These are phyloP conservation scores for Atherinosoma microstoma DNA, from an alignment of 2,797 vertebrate species.

Conservation along the genomic window DNA sequence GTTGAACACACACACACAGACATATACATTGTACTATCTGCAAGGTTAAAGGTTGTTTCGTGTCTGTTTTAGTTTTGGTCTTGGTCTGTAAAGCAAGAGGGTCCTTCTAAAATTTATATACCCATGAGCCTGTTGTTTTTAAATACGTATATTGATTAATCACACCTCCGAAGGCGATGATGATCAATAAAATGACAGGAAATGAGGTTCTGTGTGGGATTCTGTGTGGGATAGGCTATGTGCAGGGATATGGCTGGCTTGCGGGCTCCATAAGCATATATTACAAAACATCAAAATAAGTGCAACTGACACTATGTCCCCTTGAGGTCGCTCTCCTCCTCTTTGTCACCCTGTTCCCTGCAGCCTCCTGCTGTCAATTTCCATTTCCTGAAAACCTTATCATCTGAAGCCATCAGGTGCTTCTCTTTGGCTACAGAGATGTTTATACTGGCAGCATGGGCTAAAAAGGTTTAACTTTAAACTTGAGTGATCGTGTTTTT, in stretches of 20 bases:
- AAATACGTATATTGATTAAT: neutral
- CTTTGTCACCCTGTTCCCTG: neutral
- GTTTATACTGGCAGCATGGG: neutral
- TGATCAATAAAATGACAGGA: neutral
- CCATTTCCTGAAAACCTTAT: constrained; percentile 46
- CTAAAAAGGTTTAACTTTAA: neutral
- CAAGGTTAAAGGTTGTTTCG: neutral
- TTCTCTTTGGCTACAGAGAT: constrained; percentile 7
- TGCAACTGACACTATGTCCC: constrained; percentile 50
- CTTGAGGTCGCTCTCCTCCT: constrained; percentile 63
- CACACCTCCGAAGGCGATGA: neutral
- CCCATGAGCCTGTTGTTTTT: neutral
- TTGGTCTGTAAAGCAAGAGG: neutral
- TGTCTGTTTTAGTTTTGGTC: neutral
- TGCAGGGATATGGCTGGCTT: neutral
- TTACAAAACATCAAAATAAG: constrained; percentile 1
- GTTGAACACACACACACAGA: neutral
- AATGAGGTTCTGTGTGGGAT: neutral
- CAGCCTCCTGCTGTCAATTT: constrained; percentile 33
- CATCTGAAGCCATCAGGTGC: constrained; percentile 52
- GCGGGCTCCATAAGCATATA: neutral
- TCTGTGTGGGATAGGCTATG: neutral
- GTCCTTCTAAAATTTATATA: neutral
- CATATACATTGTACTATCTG: neutral
- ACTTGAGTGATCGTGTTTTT: neutral